Percentiles rank a stretch among this genome's conserved stretches.
phyloP scores from a whole-genome alignment of 2,888 invertebrate genomes.

The Ophonus ardosiacus region DNA sequence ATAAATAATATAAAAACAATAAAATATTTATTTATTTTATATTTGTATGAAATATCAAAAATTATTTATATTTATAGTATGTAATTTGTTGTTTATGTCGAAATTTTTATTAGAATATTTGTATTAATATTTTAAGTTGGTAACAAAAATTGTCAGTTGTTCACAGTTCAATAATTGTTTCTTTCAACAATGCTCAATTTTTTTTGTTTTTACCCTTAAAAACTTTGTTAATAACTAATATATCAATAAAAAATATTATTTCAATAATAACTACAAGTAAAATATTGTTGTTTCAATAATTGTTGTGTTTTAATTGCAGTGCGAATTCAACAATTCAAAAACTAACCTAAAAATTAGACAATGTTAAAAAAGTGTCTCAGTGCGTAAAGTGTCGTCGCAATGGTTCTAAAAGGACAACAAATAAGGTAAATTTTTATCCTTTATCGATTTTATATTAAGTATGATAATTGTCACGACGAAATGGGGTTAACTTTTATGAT shows the following conservation, averaged over 20 bases:
- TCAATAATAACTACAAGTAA: not conserved
- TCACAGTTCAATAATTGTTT: too few species aligned
- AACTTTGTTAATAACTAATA: not conserved
- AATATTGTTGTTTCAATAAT: not conserved
- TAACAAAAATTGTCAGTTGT: too few species aligned
- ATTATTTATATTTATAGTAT: too few species aligned
- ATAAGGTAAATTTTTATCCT: conserved; percentile 18
- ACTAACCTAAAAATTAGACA: conserved; percentile 5
- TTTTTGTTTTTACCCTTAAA: too few species aligned
- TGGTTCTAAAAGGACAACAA: conserved; percentile 32
- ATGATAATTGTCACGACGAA: conserved; percentile 7
- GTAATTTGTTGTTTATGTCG: too few species aligned
- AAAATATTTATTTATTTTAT: too few species aligned
- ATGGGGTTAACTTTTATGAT: not conserved
- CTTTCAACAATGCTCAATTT: too few species aligned
- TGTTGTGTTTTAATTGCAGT: not conserved
- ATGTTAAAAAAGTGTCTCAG: conserved; percentile 18
- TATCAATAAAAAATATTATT: not conserved
- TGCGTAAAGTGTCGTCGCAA: conserved; percentile 15
- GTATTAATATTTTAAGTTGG: too few species aligned
- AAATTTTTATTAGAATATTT: too few species aligned
- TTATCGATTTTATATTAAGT: conserved; percentile 35
- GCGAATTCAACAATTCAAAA: not conserved
- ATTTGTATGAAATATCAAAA: too few species aligned
- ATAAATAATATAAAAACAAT: too few species aligned